phyloP scores from a whole-genome alignment of 2,888 invertebrate genomes.

The Eudasyphora cyanicolor region DNA sequence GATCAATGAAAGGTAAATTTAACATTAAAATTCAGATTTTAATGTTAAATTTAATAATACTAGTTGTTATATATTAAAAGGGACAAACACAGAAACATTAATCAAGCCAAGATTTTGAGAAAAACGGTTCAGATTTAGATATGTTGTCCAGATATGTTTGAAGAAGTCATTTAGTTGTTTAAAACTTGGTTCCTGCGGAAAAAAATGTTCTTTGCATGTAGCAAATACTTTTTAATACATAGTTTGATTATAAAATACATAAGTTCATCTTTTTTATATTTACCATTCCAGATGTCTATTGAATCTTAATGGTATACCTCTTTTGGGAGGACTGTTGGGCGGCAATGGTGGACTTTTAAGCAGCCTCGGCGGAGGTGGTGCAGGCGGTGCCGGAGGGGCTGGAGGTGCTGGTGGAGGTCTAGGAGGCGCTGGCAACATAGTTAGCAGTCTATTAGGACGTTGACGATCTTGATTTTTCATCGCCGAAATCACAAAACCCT shows the following conservation, averaged over 20 bases:
- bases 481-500: neutral
- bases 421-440: conserved; percentile 35
- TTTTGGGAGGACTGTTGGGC: conserved; percentile 59
- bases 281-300: conserved; percentile 53
- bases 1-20: no score
- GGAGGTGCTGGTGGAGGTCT: conserved; percentile 35
- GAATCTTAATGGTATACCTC: conserved; percentile 61
- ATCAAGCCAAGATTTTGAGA: no score
- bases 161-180: no score
- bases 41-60: no score
- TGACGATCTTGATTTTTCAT: neutral
- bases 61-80: no score
- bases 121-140: no score
- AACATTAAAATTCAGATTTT: no score
- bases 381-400: conserved; percentile 20
- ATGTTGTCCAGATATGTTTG: no score
- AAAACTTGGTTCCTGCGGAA: no score
- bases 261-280: neutral
- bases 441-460: conserved; percentile 61
- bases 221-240: neutral
- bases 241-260: no score
- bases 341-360: conserved; percentile 41
- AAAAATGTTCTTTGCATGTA: no score
- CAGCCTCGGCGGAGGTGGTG: conserved; percentile 26
- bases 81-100: no score